A percentile compares a stretch with the other conserved stretches of the same genome.
Evolutionary conservation across 2,113 vertebrate genomes (phyloP).

Genomic region (Hiodon alosoides): DNA sequence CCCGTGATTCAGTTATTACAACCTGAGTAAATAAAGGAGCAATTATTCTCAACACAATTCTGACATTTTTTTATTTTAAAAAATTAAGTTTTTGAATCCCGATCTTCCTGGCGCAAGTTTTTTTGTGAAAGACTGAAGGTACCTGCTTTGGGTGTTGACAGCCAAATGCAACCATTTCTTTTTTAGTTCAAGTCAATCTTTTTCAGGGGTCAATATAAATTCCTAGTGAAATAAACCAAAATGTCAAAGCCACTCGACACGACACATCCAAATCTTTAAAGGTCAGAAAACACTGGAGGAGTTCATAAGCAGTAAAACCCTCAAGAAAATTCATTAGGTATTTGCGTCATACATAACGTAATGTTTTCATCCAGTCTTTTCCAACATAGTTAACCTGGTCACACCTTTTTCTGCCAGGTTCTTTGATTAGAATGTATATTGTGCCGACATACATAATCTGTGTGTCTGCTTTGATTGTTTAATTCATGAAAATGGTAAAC

Average conservation of each 20-base stretch:
- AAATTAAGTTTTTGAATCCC: conserved; percentile 22
- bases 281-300: not conserved
- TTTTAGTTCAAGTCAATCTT: not conserved
- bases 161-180: not conserved
- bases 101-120: not conserved
- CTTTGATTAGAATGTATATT: too few species aligned
- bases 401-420: too few species aligned
- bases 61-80: conserved; percentile 28
- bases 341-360: too few species aligned
- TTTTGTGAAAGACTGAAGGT: not conserved
- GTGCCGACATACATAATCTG: too few species aligned
- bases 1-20: not conserved
- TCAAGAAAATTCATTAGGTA: too few species aligned
- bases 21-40: not conserved
- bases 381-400: too few species aligned
- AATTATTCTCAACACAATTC: not conserved
- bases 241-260: not conserved
- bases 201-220: not conserved
- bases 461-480: too few species aligned
- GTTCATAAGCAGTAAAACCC: too few species aligned
- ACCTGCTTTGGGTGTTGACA: not conserved
- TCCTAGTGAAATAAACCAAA: not conserved
- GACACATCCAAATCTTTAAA: not conserved
- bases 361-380: too few species aligned
- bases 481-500: too few species aligned